Evolutionary conservation across 2,113 vertebrate genomes (phyloP).

Genomic region (Apteryx mantelli): DNA sequence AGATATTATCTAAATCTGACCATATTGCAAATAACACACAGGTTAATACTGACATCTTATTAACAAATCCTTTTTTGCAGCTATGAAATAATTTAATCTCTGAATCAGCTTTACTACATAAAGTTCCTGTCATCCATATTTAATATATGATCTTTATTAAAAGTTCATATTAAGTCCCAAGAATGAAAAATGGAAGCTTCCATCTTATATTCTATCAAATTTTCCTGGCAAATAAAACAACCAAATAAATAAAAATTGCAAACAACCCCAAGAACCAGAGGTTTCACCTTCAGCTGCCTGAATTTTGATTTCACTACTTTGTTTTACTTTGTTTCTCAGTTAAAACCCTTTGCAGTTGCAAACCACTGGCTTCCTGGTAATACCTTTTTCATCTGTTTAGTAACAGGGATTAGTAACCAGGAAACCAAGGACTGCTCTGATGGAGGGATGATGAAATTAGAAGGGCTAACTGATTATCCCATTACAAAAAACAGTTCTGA

Average conservation of each 20-base stretch:
- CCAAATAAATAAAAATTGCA: constrained; percentile 10
- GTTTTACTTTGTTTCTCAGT: background rate
- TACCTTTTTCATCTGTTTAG: background rate
- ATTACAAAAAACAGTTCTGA: background rate
- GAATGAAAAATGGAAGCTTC: constrained; percentile 32
- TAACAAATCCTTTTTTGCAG: constrained; percentile 23
- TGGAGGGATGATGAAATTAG: background rate
- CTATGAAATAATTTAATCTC: constrained; percentile 3
- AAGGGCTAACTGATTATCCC: background rate
- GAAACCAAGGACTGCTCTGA: background rate
- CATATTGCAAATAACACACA: constrained; percentile 29
- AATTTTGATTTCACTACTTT: background rate
- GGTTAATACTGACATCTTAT: constrained; percentile 33
- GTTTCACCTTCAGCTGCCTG: background rate
- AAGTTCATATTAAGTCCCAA: background rate
- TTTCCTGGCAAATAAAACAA: constrained; percentile 18
- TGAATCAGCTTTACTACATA: constrained; percentile 29
- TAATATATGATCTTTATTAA: constrained; percentile 42
- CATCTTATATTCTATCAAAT: background rate
- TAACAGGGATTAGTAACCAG: background rate
- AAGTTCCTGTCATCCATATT: constrained; percentile 49
- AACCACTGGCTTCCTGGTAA: background rate
- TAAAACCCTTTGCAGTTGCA: background rate
- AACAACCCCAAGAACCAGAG: background rate
- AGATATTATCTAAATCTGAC: constrained; percentile 22